phyloP scores from a whole-genome alignment of 2,113 vertebrate species.

The Tupaia chinensis region DNA sequence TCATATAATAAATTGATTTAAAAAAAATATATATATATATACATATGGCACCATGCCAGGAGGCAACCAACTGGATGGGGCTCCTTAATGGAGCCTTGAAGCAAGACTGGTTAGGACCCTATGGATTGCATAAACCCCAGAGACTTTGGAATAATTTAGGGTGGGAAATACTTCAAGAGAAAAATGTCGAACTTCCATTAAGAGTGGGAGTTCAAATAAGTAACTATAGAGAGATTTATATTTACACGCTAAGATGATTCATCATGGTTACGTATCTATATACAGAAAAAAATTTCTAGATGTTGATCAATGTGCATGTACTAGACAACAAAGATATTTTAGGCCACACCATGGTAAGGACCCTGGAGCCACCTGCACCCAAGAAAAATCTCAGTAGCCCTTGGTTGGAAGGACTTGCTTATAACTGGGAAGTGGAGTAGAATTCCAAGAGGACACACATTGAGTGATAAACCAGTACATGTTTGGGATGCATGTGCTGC shows the following conservation, averaged over 20 bases:
- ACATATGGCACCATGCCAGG: too few species aligned
- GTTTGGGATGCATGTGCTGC: background rate
- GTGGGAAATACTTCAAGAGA: background rate
- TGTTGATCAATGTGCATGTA: background rate
- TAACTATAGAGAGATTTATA: background rate
- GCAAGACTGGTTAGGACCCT: background rate
- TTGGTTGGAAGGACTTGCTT: background rate
- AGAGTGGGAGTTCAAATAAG: background rate
- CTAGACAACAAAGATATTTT: background rate
- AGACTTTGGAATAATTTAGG: background rate
- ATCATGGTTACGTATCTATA: background rate
- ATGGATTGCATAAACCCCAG: background rate
- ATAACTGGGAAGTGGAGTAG: background rate
- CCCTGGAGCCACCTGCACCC: background rate
- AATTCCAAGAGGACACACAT: background rate
- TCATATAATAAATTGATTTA: too few species aligned
- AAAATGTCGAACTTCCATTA: background rate
- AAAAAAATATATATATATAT: too few species aligned
- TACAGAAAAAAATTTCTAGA: background rate
- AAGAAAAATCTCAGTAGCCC: background rate
- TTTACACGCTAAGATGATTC: background rate
- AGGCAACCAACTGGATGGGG: background rate
- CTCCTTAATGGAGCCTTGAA: rapidly evolving
- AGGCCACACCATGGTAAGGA: background rate
- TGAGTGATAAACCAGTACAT: background rate